Evolutionary conservation across 2,113 vertebrate species (phyloP).

Genomic region (Seriola quinqueradiata): DNA sequence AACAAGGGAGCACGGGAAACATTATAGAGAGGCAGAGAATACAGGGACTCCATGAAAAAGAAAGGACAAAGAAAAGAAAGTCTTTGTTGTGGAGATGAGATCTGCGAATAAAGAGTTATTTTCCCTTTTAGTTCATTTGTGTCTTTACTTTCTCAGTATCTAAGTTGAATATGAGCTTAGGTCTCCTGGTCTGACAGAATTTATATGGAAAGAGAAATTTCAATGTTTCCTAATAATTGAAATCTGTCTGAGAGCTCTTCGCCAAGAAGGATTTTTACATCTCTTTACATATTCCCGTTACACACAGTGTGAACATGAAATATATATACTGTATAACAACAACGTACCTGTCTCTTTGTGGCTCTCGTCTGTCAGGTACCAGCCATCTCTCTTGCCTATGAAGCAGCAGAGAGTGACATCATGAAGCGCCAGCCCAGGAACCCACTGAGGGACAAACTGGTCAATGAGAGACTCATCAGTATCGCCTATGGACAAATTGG

Average conservation of each 20-base stretch:
- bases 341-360: background rate
- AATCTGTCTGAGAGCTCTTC: background rate
- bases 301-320: background rate
- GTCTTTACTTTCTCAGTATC: background rate
- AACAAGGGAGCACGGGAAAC: background rate
- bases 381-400: slow-evolving; percentile 87
- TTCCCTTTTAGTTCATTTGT: background rate
- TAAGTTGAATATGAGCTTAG: background rate
- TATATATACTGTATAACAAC: background rate
- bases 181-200: background rate
- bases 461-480: slow-evolving; percentile 87
- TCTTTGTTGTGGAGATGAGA: too few relatives aligned
- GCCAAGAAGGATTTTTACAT: too few relatives aligned
- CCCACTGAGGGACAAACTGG: slow-evolving; percentile 83
- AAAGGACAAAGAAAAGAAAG: background rate
- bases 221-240: background rate
- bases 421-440: slow-evolving; percentile 87
- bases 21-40: background rate
- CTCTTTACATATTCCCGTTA: background rate
- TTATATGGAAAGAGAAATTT: background rate
- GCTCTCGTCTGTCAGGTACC: slow-evolving; percentile 80
- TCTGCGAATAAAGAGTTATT: background rate
- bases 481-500: slow-evolving; percentile 88
- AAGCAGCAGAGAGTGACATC: slow-evolving; percentile 87
- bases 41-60: background rate